Base-by-base conservation (phyloP, 2,888 invertebrate genomes). In the Himalopsyche kuldschensis region DNA sequence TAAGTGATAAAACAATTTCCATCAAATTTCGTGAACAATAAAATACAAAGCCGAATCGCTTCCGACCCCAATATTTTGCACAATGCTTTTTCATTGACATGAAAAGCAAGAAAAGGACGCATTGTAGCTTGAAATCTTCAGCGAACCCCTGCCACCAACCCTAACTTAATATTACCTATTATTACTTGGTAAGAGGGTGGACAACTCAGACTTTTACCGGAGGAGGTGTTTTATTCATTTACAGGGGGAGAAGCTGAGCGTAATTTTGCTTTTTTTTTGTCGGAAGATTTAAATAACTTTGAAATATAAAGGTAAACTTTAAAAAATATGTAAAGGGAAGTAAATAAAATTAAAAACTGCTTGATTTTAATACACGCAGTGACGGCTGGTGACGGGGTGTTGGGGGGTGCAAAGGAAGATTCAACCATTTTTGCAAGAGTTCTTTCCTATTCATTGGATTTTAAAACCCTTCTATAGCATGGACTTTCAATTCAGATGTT, bases 91-190 rank as follows among this genome's bases (percentile, higher is more conserved):
- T 75, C 76, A 85, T 85, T 82, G 78, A 63, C 78, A 63, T 80
- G 83, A 84, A 83, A 80, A 82, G 82, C 80, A 81, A 84, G 83
- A 83, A 80, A 81, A 84, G 78, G 82, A 69, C 48, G 83, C 78
- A 83, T 84, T 84, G 83, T 83, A 79, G 81, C 80, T 76, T 78
- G 76, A 75, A 82, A 77, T 82, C 84, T 83, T 83, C 81, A 78
- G 82, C 55, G 48, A 17, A 47, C 80, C 63, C 80, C 80, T 32
- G 48, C 81, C 78, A 11, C 76, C 75, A 31, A 30, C 55, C 83
- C 48, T 78, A 82, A 86, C 86, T 86, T 86, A 86, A 86, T 86
- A 86, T 86, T 80, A 75, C 82, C 85, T 81, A 86, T 86, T 86
- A 86, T 86, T 35, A 35, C 41, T 41, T 41, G 76, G 35, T 17